Base-by-base conservation (phyloP, 1,140 invertebrate genomes). In the Zaprionus inermis region DNA sequence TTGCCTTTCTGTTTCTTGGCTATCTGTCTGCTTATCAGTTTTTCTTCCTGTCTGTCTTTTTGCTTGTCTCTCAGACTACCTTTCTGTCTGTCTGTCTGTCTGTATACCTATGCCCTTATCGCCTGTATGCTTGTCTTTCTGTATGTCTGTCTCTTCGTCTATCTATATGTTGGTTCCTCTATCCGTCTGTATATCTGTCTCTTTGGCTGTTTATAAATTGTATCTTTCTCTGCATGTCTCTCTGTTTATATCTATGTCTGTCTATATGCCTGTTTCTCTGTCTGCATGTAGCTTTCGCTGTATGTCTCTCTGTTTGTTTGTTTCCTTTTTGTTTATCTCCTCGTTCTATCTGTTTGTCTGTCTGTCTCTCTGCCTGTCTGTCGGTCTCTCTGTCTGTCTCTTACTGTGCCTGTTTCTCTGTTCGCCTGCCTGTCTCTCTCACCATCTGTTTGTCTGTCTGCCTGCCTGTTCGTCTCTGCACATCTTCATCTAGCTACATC, bases 381-480 rank as follows among this genome's bases (percentile, higher is more conserved):
- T 34, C 49, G 14, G 44, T 49, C 36, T 52, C 16, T 61, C 22
- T 52, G 46, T 20, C 44, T 49, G 16, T 49, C 11, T 18, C 0
- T 28, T 5, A 14, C 12, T 16, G 22, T 36, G 6, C 10, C 38
- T 44, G 38, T 11, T 0, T 22, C 12, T 22, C 5, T 51, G 28
- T 28, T 28, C 28, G 30, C 24, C 36, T 41, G 56, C 16, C 0
- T 49, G 20, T 20, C 5, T 49, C 10, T 12, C 20, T 51, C 10
- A 9, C 22, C 46, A 0, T 63, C 10, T 20, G 30, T 12, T 28
- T 22, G 11, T n/a, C 10, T 32, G 10, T 28, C 34, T 56, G 41
- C 5, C 30, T 34, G 22, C 44, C 52, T 55, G 54, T 55, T 18
- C 61, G 41, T 55, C n/a, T 7, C n/a, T 44, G 6, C n/a, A 44